Evolutionary conservation across 1,140 invertebrate genomes (phyloP).

Genomic region (Amphibalanus amphitrite): DNA sequence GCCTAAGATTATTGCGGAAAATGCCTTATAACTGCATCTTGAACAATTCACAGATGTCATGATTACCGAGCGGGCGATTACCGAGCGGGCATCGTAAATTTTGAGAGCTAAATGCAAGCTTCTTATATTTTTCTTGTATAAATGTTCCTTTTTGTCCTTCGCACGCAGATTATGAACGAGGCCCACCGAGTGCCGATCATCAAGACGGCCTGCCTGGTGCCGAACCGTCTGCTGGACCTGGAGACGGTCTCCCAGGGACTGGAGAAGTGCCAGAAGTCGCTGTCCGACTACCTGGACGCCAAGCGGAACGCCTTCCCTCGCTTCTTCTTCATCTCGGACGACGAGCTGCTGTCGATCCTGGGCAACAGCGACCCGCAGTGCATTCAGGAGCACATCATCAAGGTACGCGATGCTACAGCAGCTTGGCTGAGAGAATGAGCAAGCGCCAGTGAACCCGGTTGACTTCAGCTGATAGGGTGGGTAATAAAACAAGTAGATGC

Average conservation of each 20-base stretch:
- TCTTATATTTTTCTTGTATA: no score
- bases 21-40: no score
- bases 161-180: not conserved
- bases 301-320: slow-evolving; percentile 70
- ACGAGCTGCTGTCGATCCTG: slow-evolving; percentile 74
- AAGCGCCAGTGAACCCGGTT: no score
- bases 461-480: no score
- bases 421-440: no score
- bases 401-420: slow-evolving; percentile 42
- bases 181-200: not conserved
- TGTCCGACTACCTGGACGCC: slow-evolving; percentile 72
- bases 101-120: no score
- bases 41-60: no score
- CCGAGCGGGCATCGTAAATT: no score
- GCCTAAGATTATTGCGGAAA: no score
- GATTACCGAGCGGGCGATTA: no score
- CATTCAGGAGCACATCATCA: slow-evolving; percentile 81
- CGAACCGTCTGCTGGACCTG: slow-evolving; percentile 54
- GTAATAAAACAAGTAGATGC: no score
- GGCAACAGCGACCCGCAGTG: slow-evolving; percentile 57
- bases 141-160: no score
- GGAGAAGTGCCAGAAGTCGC: slow-evolving; percentile 74
- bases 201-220: slow-evolving; percentile 20
- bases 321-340: slow-evolving; percentile 85
- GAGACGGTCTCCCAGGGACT: slow-evolving; percentile 48